Conservation (phyloP, 2,888 invertebrate genomes). For the Gymnocheta viridis region DNA sequence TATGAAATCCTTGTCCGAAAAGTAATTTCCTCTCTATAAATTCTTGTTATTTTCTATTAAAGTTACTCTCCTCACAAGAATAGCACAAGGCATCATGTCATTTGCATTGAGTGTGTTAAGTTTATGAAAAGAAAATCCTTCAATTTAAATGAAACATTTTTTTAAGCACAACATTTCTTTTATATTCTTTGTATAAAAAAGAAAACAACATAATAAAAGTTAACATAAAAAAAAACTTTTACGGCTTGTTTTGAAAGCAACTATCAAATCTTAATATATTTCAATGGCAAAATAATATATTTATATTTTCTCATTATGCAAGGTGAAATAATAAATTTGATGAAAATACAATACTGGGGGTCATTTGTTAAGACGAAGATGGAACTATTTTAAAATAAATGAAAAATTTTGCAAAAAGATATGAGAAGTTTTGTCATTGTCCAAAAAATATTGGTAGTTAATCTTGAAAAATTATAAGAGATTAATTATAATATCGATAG, state of each 20-base stretch:
- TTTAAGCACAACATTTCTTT: not conserved
- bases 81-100: not conserved
- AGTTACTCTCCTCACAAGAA: not conserved
- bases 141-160: conserved; percentile 32
- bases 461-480: too few relatives aligned
- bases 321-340: not conserved
- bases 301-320: not conserved
- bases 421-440: too few relatives aligned
- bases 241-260: conserved; percentile 24
- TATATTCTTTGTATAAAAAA: not conserved
- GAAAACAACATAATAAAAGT: conserved; percentile 23
- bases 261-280: conserved; percentile 41
- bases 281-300: conserved; percentile 28
- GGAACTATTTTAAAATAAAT: too few relatives aligned
- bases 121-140: conserved; percentile 50
- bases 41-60: not conserved
- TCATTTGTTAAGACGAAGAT: not conserved
- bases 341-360: too few relatives aligned
- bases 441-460: too few relatives aligned
- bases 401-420: too few relatives aligned
- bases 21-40: not conserved
- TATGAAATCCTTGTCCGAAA: not conserved
- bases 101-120: conserved; percentile 7
- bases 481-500: too few relatives aligned
- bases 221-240: not conserved